phyloP scores from a whole-genome alignment of 2,888 invertebrate species.

The Hypselothyrea guttata region DNA sequence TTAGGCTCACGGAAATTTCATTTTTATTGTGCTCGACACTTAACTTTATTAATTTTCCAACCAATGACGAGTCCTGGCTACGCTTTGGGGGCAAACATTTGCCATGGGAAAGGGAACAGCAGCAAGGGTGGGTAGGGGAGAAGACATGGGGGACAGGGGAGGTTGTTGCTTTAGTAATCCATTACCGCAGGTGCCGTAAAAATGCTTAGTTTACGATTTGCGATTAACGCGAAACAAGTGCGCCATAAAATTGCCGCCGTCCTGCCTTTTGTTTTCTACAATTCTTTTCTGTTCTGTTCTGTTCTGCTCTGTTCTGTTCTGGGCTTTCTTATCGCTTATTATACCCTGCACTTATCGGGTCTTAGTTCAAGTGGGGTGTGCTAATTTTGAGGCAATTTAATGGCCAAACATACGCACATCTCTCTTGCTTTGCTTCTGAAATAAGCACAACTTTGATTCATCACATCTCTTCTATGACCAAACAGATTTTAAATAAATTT shows the following conservation, averaged over 20 bases:
- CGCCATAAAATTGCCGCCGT: conserved; percentile 66
- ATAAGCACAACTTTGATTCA: no score
- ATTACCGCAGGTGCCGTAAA: conserved; percentile 77
- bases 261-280: conserved; percentile 47
- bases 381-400: background rate
- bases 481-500: no score
- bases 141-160: no score
- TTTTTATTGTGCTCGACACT: conserved; percentile 76
- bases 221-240: conserved; percentile 77
- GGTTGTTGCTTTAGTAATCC: conserved; percentile 66
- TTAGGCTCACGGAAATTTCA: conserved; percentile 49
- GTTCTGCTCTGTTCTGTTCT: background rate
- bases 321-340: background rate
- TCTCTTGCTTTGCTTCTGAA: no score
- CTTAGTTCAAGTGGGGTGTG: background rate
- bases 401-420: background rate
- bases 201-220: conserved; percentile 78
- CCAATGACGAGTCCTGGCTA: conserved; percentile 54
- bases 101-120: background rate
- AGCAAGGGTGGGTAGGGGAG: background rate
- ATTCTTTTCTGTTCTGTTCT: conserved; percentile 15
- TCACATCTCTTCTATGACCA: no score
- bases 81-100: background rate
- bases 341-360: conserved; percentile 1
- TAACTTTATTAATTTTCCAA: conserved; percentile 76